Conservation (phyloP, 2,113 vertebrate species). For the Triplophysa rosa region DNA sequence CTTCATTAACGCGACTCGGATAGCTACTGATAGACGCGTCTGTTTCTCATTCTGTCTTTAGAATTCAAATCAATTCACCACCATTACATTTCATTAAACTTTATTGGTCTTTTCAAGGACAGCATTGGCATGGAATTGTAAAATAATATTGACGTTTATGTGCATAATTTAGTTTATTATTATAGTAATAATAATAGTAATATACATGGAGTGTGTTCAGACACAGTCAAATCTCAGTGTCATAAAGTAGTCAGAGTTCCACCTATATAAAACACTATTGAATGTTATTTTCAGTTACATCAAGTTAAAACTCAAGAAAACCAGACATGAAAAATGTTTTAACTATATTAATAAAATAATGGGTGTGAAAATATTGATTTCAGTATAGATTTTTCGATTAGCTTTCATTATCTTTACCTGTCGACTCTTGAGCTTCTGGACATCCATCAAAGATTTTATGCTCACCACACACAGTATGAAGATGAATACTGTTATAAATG, state of each 20-base stretch:
- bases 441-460: too few species aligned
- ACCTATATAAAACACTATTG: not conserved
- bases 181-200: not conserved
- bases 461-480: too few species aligned
- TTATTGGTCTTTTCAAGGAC: not conserved
- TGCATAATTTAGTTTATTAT: too few species aligned
- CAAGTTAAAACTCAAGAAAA: not conserved
- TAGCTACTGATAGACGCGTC: constrained; percentile 24
- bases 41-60: not conserved
- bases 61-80: not conserved
- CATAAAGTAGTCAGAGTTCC: not conserved
- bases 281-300: not conserved
- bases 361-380: too few species aligned
- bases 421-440: too few species aligned
- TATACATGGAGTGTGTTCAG: not conserved
- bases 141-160: not conserved
- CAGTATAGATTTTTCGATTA: too few species aligned
- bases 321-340: too few species aligned
- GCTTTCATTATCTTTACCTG: too few species aligned
- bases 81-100: not conserved
- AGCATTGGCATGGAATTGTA: not conserved
- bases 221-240: not conserved
- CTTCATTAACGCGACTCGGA: not conserved
- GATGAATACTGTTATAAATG: too few species aligned
- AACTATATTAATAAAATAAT: too few species aligned